Conservation (phyloP, 2,888 invertebrate species). For the Shargacucullia verbasci region DNA sequence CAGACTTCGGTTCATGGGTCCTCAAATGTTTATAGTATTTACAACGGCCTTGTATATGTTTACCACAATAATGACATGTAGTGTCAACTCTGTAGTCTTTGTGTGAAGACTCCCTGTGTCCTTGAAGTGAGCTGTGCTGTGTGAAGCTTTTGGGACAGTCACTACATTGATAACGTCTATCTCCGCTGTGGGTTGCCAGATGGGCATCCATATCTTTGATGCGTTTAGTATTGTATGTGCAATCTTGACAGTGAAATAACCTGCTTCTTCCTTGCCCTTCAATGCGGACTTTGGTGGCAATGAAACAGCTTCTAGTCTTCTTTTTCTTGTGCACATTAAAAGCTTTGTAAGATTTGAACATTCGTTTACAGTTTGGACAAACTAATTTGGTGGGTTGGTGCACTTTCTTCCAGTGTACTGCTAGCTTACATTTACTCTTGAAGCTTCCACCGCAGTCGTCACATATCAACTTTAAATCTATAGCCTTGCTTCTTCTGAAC, state of each 20-base stretch:
- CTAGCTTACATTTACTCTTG: conserved; percentile 67
- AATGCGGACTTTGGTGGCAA: conserved; percentile 58
- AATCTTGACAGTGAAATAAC: conserved; percentile 63
- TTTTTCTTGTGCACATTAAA: conserved; percentile 63
- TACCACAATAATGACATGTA: conserved; percentile 79
- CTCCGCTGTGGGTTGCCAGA: conserved; percentile 71
- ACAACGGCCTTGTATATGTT: conserved; percentile 69
- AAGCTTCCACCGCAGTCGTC: conserved; percentile 63
- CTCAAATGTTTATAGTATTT: conserved; percentile 71
- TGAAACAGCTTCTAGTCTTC: conserved; percentile 56
- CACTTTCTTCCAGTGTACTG: conserved; percentile 66
- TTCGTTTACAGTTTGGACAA: conserved; percentile 61
- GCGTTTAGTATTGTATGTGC: conserved; percentile 68
- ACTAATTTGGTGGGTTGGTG: conserved; percentile 56
- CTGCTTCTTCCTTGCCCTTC: conserved; percentile 70
- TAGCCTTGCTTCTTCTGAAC: conserved; percentile 26
- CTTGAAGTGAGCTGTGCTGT: conserved; percentile 70
- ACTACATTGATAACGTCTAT: conserved; percentile 70
- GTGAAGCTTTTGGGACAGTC: conserved; percentile 70
- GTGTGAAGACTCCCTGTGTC: conserved; percentile 72
- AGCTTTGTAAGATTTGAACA: conserved; percentile 68
- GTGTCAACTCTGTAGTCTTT: conserved; percentile 65
- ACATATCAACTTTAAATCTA: conserved; percentile 48
- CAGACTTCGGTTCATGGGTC: conserved; percentile 55
- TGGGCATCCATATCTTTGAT: conserved; percentile 73